phyloP scores from a whole-genome alignment of 2,113 vertebrate species.

The Chionodraco myersi region DNA sequence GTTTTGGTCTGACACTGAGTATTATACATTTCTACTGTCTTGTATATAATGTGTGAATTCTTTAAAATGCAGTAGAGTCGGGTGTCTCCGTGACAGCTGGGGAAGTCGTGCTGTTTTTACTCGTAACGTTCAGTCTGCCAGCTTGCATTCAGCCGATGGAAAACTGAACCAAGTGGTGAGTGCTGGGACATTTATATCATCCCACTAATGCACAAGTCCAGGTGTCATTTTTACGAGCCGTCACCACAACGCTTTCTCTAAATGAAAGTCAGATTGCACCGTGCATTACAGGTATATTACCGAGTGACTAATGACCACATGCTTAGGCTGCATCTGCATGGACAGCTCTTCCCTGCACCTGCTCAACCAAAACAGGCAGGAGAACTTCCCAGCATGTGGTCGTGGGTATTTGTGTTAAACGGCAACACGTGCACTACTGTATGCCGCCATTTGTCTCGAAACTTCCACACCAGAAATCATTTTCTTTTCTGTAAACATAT shows the following conservation, averaged over 20 bases:
- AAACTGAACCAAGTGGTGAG: not conserved
- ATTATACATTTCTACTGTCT: fast-evolving
- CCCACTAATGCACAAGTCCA: not conserved
- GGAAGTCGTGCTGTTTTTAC: not conserved
- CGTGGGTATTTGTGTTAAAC: conserved; percentile 10
- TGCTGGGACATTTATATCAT: not conserved
- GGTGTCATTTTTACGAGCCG: conserved; percentile 22
- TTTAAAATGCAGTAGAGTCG: not conserved
- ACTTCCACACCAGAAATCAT: conserved; percentile 14
- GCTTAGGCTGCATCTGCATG: not conserved
- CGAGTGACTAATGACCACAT: conserved; percentile 34
- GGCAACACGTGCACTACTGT: not conserved
- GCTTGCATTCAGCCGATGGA: not conserved
- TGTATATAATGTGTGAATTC: not conserved
- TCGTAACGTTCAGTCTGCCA: not conserved
- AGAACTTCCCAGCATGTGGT: not conserved
- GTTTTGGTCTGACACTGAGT: not conserved
- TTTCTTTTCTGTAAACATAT: conserved; percentile 43
- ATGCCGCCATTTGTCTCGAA: conserved; percentile 4
- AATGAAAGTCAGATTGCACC: conserved; percentile 11
- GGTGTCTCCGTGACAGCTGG: not conserved
- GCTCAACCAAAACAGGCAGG: not conserved
- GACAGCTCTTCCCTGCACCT: not conserved
- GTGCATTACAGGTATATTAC: conserved; percentile 41
- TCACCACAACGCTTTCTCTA: conserved; percentile 16